Conservation (phyloP, 1,140 invertebrate species). For the Atta cephalotes region DNA sequence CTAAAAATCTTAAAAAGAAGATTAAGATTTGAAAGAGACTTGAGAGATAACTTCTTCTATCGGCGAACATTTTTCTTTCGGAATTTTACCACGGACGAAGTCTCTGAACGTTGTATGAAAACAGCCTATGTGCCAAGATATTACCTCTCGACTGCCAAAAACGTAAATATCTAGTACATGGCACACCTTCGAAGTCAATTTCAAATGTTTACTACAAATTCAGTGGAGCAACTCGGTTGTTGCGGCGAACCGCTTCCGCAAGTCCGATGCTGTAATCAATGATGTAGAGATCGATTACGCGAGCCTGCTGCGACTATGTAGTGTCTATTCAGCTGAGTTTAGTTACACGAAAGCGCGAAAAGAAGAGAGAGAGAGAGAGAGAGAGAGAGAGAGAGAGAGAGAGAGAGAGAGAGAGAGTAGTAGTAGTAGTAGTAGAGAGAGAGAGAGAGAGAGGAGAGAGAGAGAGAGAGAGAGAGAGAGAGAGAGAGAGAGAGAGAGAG, state of each 20-base stretch:
- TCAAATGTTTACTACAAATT: slow-evolving; percentile 25
- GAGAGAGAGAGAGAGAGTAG: slow-evolving; percentile 6
- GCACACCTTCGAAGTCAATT: not conserved
- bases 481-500: slow-evolving; percentile 33
- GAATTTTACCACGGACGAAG: not conserved
- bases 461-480: slow-evolving; percentile 15
- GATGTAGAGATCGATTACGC: slow-evolving; percentile 63
- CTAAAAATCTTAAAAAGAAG: not conserved
- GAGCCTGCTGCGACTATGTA: slow-evolving; percentile 59
- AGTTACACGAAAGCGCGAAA: slow-evolving; percentile 44
- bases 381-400: not conserved
- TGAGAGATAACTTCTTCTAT: not conserved
- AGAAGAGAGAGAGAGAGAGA: slow-evolving; percentile 6
- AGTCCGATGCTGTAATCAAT: slow-evolving; percentile 57
- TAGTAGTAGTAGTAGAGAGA: too few relatives aligned
- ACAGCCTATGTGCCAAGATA: slow-evolving; percentile 5
- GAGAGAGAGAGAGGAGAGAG: not conserved
- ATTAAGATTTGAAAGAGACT: not conserved
- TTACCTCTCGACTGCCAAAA: slow-evolving; percentile 27
- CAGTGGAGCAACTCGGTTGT: slow-evolving; percentile 22
- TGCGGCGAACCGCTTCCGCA: slow-evolving; percentile 61
- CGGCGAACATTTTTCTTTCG: not conserved
- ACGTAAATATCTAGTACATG: not conserved
- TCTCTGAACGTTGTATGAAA: not conserved
- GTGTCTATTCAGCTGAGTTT: slow-evolving; percentile 42